Evolutionary conservation across 2,888 invertebrate species (phyloP), one percentile per base, ranked within the genome.

Genomic region (Globia sparganii): DNA sequence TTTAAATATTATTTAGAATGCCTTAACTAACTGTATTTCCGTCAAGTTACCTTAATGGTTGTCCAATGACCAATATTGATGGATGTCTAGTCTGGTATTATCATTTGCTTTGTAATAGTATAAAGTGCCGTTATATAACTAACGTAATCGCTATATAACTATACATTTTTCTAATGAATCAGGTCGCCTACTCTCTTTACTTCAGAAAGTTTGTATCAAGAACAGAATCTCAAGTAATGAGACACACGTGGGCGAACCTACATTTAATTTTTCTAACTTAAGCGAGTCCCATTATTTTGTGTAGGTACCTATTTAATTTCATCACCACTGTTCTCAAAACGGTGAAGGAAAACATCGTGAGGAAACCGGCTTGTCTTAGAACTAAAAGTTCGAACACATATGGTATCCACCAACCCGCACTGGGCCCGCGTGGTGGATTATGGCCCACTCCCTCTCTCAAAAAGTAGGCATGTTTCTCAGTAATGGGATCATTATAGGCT

Each of bases 201-300:
- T 34, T 67, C 8, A n/a, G 34, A 53, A 37, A 75, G 15, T 68
- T 81, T 31, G 3, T 61, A 49, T 77, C 68, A 69, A 58, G 11
- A 65, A 68, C 31, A 34, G 56, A 65, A 46, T 68, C 64, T 69
- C 68, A 40, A 21, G 46, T 46, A 69, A 61, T 72, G 28, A 67
- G 40, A 65, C 4, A 18, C 15, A 65, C 15, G 72, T 82, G 68
- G 43, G 77, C 3, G 58, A 37, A 53, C 2, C 28, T 28, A 43
- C 21, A 49, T 64, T 18, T 53, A 43, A 43, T 13, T 43, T 13
- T 13, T 13, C 13, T 4, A 43, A 43, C 43, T 13, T 43, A 43
- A 43, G 13, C 43, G 13, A 43, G 13, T 43, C 13, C 4, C 43
- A 13, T 4, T 43, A 0, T 43, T 43, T 43, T 43, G 43, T 13